Evolutionary conservation across 2,113 vertebrate genomes (phyloP).

Genomic region (Numenius arquata): DNA sequence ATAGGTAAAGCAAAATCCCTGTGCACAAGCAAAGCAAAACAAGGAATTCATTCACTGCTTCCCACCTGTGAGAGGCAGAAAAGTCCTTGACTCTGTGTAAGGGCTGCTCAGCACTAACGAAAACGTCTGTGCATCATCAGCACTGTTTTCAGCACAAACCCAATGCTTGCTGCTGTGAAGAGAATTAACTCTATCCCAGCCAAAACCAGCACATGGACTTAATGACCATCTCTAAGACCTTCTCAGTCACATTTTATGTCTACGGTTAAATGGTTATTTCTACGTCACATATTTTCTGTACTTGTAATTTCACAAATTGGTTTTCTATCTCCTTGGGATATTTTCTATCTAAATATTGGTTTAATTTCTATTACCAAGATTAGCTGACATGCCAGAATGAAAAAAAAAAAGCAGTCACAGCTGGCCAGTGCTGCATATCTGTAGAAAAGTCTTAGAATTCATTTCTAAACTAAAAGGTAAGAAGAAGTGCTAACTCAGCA

Average conservation of each 20-base stretch:
- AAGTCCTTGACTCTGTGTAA: not conserved
- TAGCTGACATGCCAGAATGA: not conserved
- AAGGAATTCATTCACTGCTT: not conserved
- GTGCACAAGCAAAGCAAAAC: not conserved
- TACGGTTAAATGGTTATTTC: not conserved
- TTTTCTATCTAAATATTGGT: not conserved
- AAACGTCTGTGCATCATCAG: not conserved
- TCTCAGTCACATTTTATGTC: not conserved
- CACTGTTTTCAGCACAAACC: not conserved
- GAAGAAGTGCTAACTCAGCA: not conserved
- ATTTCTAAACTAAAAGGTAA: slow-evolving; percentile 7
- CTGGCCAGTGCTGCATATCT: not conserved
- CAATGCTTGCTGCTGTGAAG: not conserved
- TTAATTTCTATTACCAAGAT: not conserved
- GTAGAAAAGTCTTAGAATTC: not conserved
- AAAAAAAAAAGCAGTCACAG: not conserved
- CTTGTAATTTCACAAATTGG: not conserved
- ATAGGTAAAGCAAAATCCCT: not conserved
- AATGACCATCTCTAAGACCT: not conserved
- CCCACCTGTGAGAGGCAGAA: not conserved
- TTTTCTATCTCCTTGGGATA: not conserved
- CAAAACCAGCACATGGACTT: not conserved
- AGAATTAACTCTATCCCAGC: not conserved
- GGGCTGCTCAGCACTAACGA: not conserved
- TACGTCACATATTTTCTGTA: not conserved